Evolutionary conservation across 1,140 invertebrate genomes (phyloP).

Genomic region (Tetranychus urticae): DNA sequence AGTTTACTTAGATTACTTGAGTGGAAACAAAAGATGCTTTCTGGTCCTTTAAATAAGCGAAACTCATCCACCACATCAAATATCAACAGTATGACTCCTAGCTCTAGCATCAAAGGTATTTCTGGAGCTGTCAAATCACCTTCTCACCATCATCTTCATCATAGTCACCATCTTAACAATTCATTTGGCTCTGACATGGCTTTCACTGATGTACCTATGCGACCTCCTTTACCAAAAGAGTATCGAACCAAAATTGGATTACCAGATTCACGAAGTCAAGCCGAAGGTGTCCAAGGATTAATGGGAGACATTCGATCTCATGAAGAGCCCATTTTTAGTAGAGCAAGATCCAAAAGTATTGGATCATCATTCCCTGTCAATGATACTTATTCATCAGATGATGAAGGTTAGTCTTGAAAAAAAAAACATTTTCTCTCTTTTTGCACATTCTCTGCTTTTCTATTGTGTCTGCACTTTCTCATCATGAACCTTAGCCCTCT

Average conservation of each 20-base stretch:
- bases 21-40: slow-evolving; percentile 78
- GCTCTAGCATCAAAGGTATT: not conserved
- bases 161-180: not conserved
- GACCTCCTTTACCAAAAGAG: slow-evolving; percentile 4
- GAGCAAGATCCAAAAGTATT: not conserved
- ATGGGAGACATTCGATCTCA: too few species aligned
- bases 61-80: slow-evolving; percentile 19
- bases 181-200: not conserved
- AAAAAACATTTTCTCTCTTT: slow-evolving; percentile 2
- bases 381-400: slow-evolving; percentile 45
- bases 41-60: slow-evolving; percentile 55
- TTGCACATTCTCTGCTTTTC: not conserved
- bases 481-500: too few species aligned
- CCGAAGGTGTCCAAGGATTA: not conserved
- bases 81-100: too few species aligned
- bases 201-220: slow-evolving; percentile 1
- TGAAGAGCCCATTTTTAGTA: not conserved
- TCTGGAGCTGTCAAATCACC: not conserved
- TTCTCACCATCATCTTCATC: not conserved
- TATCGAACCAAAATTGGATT: slow-evolving; percentile 12
- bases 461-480: too few species aligned
- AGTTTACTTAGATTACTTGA: slow-evolving; percentile 68
- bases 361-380: not conserved
- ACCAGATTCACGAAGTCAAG: not conserved
- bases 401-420: slow-evolving; percentile 41